Evolutionary conservation across 2,113 vertebrate species (phyloP).

Genomic region (Sporophila hypoxantha): DNA sequence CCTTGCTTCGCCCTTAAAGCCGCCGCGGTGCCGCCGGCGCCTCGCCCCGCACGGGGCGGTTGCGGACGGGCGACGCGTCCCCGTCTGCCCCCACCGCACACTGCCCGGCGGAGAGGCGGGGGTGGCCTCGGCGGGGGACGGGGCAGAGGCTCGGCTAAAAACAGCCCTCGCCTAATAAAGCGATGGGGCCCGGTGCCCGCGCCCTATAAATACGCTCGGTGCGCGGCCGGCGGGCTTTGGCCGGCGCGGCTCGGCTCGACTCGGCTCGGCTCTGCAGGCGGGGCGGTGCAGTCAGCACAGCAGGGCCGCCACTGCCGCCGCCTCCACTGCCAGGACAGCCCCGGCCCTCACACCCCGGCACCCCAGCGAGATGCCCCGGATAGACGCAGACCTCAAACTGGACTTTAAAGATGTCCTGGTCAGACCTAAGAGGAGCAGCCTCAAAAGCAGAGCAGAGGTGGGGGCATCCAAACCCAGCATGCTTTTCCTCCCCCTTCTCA

Average conservation of each 20-base stretch:
- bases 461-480: constrained; percentile 18
- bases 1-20: constrained; percentile 36
- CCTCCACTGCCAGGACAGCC: neutral
- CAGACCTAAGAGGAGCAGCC: constrained; percentile 95
- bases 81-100: neutral
- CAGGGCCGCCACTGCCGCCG: neutral
- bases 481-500: neutral
- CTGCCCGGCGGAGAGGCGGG: neutral
- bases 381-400: constrained; percentile 93
- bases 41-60: neutral
- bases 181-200: constrained; percentile 61
- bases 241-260: neutral
- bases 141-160: neutral
- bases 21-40: neutral
- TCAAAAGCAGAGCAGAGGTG: constrained; percentile 94
- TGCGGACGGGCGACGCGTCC: neutral
- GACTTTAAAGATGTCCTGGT: constrained; percentile 98
- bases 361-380: constrained; percentile 81
- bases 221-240: constrained; percentile 75
- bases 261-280: neutral
- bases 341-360: neutral
- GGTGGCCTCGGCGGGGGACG: neutral
- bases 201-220: constrained; percentile 79
- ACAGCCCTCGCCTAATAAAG: constrained; percentile 82
- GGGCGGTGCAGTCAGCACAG: neutral